These are phyloP conservation scores for Lates calcarifer DNA, from an alignment of 2,113 vertebrate genomes.

Conservation along the genomic window DNA sequence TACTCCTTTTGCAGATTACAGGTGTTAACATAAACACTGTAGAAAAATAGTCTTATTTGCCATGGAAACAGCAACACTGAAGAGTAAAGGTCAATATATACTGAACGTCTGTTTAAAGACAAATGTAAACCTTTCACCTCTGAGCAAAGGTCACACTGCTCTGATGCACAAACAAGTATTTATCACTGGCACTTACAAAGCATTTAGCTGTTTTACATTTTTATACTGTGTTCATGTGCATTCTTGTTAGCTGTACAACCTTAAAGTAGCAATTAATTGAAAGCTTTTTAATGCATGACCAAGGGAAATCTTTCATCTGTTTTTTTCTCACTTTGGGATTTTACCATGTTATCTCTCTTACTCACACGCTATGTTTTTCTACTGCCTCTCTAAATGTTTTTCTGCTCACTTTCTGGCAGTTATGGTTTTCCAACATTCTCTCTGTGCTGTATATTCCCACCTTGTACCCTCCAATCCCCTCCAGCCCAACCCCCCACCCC, in stretches of 20 bases:
- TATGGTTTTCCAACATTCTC: constrained; percentile 31
- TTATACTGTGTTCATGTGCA: constrained; percentile 8
- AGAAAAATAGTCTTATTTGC: constrained; percentile 25
- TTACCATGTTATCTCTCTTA: constrained; percentile 10
- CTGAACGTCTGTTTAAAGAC: background rate
- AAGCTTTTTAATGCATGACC: constrained; percentile 7
- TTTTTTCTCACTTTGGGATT: background rate
- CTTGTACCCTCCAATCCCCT: background rate
- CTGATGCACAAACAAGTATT: constrained; percentile 20
- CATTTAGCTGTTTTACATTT: background rate
- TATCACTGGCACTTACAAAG: background rate
- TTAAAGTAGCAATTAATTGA: constrained; percentile 2
- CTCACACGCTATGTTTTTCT: background rate
- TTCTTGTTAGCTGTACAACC: background rate
- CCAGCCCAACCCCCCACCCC: too few species aligned
- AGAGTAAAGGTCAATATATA: constrained; percentile 22
- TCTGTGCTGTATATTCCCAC: constrained; percentile 27
- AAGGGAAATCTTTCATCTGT: background rate
- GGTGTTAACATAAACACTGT: constrained; percentile 8
- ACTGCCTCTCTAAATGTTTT: constrained; percentile 22
- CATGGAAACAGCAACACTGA: constrained; percentile 44
- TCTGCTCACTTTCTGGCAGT: constrained; percentile 21
- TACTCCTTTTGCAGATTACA: background rate
- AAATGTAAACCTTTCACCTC: constrained; percentile 1
- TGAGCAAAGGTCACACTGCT: constrained; percentile 19